Evolutionary conservation across 1,140 invertebrate species (phyloP), one percentile per base, ranked within the genome.

Genomic region (Cotesia chilonis): DNA sequence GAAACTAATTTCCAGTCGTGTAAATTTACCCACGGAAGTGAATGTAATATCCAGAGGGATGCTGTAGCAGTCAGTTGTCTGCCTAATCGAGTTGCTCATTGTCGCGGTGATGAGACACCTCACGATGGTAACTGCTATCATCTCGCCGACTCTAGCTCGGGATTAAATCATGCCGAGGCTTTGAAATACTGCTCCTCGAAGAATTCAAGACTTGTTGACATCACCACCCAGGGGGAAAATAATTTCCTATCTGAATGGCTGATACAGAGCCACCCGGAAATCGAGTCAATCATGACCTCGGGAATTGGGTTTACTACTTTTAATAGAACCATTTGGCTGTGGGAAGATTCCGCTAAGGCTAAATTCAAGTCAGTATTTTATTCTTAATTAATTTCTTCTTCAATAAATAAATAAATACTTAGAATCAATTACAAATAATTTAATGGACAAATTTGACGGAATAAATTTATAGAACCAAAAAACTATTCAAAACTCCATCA

Each of bases 181-280:
- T 73, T 86, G 63, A 76, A 83, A 3, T 84, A 88, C 54, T 89
- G 88, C 70, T 72, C 80, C 14, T 57, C 66, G 1, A 82, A 79
- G 10, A 84, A 85, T 35, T 85, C 88, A 9, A 79, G 84, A 35
- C 82, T 91, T n/a, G 73, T 90, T 9, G 88, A 88, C 41, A 85
- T 92, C 54, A 80, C 83, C 6, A 88, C 83, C 10, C 84, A 90
- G 80, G 79, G 79, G n/a, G 91, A 92, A 81, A 91, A 89, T 78
- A 86, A 91, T 78, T 91, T 90, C 72, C 61, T 92, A 6, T 91
- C 90, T 12, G 89, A 90, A 74, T 84, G 89, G 82, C 74, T 91
- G 69, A 68, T 84, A 12, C 83, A 84, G 36, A 77, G 63, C 14
- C 74, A 87, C 57, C 83, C 88, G n/a, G 75, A 86, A 61, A 80